Base-by-base conservation (phyloP, 2,113 vertebrate species). In the Ursus arctos region DNA sequence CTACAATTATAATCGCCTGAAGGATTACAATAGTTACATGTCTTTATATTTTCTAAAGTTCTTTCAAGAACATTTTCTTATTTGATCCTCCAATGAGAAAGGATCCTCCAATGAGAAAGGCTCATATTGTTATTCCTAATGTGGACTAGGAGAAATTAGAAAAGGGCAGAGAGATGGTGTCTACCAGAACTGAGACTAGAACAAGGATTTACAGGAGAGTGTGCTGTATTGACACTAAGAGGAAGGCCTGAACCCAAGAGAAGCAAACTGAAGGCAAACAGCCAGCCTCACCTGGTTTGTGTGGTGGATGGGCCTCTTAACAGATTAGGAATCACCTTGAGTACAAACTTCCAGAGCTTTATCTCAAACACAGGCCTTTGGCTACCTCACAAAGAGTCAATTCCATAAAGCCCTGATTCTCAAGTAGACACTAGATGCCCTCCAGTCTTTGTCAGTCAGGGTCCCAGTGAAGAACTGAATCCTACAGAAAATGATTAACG, bases 61-160 rank as follows among this genome's bases (percentile, higher is more conserved):
- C 19, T 89, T 97, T 97, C 36, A 87, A 88, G 40, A 80, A 65
- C 28, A 88, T 69, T 85, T 92, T 86, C 33, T 93, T 33, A 92
- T 76, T 91, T 82, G n/a, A 81, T 82, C 28, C 21, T 85, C 71
- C 57, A 47, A 19, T 69, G 85, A 74, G 12, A 63, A 26, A 55
- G 72, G 16, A 81, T 82, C 28, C 21, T 85, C 71, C 57, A 47
- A 19, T 69, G 85, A 74, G 12, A 63, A 26, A 55, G 1, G 18
- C 6, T 77, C 51, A 55, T 24, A 53, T 79, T 59, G 72, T 77
- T 86, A 59, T 72, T 82, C 80, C 15, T 80, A 59, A 79, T 69
- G n/a, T 55, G 21, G 67, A 90, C 18, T 15, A 89, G 67, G 10
- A 92, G 53, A 77, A 63, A 93, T 61, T 59, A 15, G 1, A 57